phyloP scores from a whole-genome alignment of 2,797 vertebrate species.

The Falco columbarius region DNA sequence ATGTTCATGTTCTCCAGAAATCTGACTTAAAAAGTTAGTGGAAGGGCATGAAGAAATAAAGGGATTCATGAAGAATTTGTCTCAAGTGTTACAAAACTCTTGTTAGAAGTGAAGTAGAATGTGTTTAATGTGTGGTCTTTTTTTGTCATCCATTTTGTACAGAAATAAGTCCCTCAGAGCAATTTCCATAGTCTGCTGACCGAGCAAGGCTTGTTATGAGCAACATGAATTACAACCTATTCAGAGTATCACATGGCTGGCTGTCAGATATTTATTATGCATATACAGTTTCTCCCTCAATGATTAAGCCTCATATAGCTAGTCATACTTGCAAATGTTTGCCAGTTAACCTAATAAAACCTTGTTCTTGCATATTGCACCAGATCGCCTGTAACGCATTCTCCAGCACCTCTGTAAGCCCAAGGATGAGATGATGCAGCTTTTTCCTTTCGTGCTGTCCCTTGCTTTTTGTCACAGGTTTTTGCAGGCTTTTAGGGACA shows the following conservation, averaged over 20 bases:
- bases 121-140: background rate
- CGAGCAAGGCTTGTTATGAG: background rate
- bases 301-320: background rate
- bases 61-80: background rate
- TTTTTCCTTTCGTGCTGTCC: background rate
- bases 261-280: background rate
- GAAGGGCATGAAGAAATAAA: background rate
- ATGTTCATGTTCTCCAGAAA: background rate
- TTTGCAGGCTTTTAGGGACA: background rate
- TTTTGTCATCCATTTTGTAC: background rate
- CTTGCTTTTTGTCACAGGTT: background rate
- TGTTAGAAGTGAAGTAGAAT: background rate
- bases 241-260: background rate
- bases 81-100: background rate
- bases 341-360: background rate
- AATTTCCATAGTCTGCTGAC: background rate
- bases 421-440: background rate
- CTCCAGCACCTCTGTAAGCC: background rate
- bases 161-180: background rate
- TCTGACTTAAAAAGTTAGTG: background rate
- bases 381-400: background rate
- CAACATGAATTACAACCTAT: background rate
- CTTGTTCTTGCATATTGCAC: rapidly evolving
- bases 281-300: background rate
- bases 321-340: background rate